phyloP scores from a whole-genome alignment of 2,888 invertebrate species.

The Sabellastarte sp. region DNA sequence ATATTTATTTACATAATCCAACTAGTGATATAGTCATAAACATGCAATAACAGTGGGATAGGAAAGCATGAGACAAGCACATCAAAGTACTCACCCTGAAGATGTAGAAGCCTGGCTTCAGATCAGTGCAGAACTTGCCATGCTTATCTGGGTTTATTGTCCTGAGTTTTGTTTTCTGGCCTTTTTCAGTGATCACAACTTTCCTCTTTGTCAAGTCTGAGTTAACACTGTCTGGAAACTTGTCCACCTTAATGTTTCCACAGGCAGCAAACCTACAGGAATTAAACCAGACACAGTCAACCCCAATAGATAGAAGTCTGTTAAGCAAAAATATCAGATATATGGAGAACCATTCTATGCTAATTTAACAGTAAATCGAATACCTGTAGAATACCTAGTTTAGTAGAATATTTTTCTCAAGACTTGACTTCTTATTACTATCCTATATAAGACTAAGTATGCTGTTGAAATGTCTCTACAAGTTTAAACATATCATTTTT shows the following conservation, averaged over 20 bases:
- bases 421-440: too few relatives aligned
- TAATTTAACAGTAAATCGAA: not conserved
- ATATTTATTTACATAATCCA: not conserved
- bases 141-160: conserved; percentile 49
- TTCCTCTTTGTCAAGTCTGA: conserved; percentile 30
- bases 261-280: conserved; percentile 69
- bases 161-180: not conserved
- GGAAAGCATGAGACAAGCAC: not conserved
- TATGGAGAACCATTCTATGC: too few relatives aligned
- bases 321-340: too few relatives aligned
- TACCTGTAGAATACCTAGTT: too few relatives aligned
- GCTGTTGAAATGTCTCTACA: too few relatives aligned
- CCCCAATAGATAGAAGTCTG: too few relatives aligned
- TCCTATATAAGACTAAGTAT: too few relatives aligned
- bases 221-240: conserved; percentile 46
- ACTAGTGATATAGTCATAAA: not conserved
- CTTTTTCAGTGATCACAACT: conserved; percentile 30
- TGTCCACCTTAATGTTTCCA: conserved; percentile 53
- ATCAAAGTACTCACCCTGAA: conserved; percentile 51
- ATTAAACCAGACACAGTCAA: too few relatives aligned
- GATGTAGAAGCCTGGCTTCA: conserved; percentile 74
- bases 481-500: too few relatives aligned
- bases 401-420: too few relatives aligned
- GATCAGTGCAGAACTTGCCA: conserved; percentile 76
- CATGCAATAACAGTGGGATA: not conserved